A percentile compares a stretch with the other conserved stretches of the same genome.
These are phyloP conservation scores for Potamilus streckersoni DNA, from an alignment of 1,140 invertebrate species.

Conservation along the genomic window DNA sequence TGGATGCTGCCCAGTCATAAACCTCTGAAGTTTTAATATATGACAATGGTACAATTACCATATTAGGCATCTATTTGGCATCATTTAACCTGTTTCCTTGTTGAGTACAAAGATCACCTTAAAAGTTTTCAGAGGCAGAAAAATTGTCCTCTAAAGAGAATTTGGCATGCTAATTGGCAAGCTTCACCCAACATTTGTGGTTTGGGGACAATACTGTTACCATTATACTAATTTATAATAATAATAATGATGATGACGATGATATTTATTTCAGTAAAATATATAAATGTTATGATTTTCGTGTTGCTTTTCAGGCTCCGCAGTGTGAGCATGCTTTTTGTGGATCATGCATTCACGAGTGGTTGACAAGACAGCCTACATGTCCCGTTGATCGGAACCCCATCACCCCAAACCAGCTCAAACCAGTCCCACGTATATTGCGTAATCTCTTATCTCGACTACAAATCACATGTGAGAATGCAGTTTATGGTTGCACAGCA, in stretches of 20 bases:
- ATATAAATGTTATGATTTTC: not conserved
- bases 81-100: too few species aligned
- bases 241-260: not conserved
- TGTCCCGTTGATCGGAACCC: slow-evolving; percentile 93
- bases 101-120: not conserved
- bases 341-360: slow-evolving; percentile 91
- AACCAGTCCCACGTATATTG: slow-evolving; percentile 91
- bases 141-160: not conserved
- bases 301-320: slow-evolving; percentile 79
- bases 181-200: too few species aligned
- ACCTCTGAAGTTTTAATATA: too few species aligned
- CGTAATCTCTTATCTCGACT: slow-evolving; percentile 90
- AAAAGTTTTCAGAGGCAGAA: not conserved
- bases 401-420: slow-evolving; percentile 86
- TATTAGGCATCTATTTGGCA: too few species aligned
- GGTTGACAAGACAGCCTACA: slow-evolving; percentile 90
- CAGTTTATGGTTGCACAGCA: slow-evolving; percentile 84
- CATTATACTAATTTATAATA: not conserved
- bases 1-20: too few species aligned
- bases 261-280: too few species aligned
- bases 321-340: slow-evolving; percentile 97
- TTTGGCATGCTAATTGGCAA: not conserved
- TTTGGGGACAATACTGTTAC: not conserved
- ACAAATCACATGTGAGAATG: slow-evolving; percentile 91
- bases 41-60: too few species aligned